Evolutionary conservation across 1,140 invertebrate genomes (phyloP).

Genomic region (Papilio polytes): DNA sequence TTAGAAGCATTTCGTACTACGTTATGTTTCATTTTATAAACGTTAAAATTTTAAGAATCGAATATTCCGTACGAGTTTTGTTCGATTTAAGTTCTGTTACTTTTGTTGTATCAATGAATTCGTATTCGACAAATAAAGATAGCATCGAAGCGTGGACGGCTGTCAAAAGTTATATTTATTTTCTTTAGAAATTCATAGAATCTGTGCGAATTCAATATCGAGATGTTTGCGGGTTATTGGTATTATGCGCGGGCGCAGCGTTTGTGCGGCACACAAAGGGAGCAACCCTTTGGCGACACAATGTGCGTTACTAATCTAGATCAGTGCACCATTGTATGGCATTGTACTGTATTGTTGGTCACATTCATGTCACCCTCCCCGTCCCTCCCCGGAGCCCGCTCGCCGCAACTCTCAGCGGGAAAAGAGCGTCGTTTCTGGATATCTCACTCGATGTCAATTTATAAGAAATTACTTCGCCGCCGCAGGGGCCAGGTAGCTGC

Average conservation of each 20-base stretch:
- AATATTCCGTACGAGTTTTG: background rate
- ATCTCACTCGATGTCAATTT: conserved; percentile 81
- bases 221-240: conserved; percentile 77
- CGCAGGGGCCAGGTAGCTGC: conserved; percentile 77
- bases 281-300: conserved; percentile 82
- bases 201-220: conserved; percentile 75
- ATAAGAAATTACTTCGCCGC: conserved; percentile 78
- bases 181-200: conserved; percentile 83
- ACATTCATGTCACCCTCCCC: conserved; percentile 45
- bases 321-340: conserved; percentile 75
- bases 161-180: conserved; percentile 84
- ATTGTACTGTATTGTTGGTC: conserved; percentile 53
- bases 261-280: conserved; percentile 66
- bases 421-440: conserved; percentile 65
- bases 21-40: background rate
- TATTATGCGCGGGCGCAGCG: conserved; percentile 69
- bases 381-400: conserved; percentile 52
- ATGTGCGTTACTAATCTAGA: conserved; percentile 83
- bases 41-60: background rate
- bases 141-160: conserved; percentile 72
- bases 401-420: conserved; percentile 55
- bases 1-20: background rate
- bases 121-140: conserved; percentile 79
- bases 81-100: conserved; percentile 45
- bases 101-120: conserved; percentile 67